Evolutionary conservation across 2,797 vertebrate genomes (phyloP).

Genomic region (Coccyzus lansbergi): DNA sequence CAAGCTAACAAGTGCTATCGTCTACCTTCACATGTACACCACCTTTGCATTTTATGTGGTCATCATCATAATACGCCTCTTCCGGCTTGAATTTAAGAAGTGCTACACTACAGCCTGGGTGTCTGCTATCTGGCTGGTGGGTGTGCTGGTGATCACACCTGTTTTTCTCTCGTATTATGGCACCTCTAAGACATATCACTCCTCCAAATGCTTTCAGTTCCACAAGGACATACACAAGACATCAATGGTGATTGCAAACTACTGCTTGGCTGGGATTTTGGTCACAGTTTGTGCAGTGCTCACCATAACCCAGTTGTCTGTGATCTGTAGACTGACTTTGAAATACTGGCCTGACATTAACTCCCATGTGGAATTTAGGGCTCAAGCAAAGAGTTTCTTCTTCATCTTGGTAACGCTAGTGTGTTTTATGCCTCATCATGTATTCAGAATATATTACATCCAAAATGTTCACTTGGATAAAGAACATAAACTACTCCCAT

Average conservation of each 20-base stretch:
- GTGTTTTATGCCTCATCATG: conserved; percentile 79
- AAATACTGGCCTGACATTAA: conserved; percentile 58
- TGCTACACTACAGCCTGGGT: conserved; percentile 50
- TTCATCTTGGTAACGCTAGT: conserved; percentile 76
- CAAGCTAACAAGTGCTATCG: conserved; percentile 61
- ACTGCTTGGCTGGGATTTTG: conserved; percentile 57
- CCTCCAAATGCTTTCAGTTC: conserved; percentile 75
- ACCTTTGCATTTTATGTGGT: conserved; percentile 75
- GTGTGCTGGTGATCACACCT: conserved; percentile 39
- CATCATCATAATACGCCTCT: conserved; percentile 62
- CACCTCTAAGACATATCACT: neutral
- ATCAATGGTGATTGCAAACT: conserved; percentile 58
- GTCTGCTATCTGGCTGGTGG: conserved; percentile 69
- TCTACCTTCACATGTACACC: conserved; percentile 78
- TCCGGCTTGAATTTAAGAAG: conserved; percentile 43
- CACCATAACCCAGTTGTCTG: conserved; percentile 59
- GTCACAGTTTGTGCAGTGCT: conserved; percentile 53
- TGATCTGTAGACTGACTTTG: conserved; percentile 50
- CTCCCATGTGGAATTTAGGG: conserved; percentile 76
- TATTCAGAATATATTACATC: conserved; percentile 77
- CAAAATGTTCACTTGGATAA: conserved; percentile 18
- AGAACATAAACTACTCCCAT: conserved; percentile 52
- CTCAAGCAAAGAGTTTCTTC: conserved; percentile 78
- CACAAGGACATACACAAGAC: conserved; percentile 39
- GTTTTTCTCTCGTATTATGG: conserved; percentile 64